Evolutionary conservation across 2,888 invertebrate species (phyloP), one percentile per base, ranked within the genome.

Genomic region (Pammene aurita): DNA sequence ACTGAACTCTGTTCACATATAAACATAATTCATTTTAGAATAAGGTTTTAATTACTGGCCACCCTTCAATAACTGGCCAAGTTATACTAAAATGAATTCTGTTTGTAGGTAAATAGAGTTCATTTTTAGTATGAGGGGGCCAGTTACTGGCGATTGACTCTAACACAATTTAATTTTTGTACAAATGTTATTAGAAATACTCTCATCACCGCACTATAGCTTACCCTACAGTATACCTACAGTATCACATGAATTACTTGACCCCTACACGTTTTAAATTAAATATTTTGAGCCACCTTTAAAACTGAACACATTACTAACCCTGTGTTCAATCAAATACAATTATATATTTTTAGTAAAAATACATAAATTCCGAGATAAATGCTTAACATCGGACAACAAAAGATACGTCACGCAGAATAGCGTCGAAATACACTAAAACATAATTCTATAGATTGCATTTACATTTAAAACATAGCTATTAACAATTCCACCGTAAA

Each of bases 291-390:
- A 69, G 69, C 69, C 69, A 56, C 58, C 14, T 58, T 48, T 60
- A 48, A 58, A 35, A 18, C 38, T 84, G 88, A 87, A 88, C 88
- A 89, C 85, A 82, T 80, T 13, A 7, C 69, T 68, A 74, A 83
- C 84, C 86, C 86, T 85, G 85, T 82, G 85, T 84, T 82, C 83
- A 72, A 72, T 82, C 83, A 72, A 72, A 73, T 63, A 58, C 38
- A 63, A 61, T 60, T 61, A 62, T 50, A 67, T 44, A 54, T 60
- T 60, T 54, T 54, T 61, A 71, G 67, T 48, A 58, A 66, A 44
- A 34, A 66, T 66, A 67, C 18, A 35, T 50, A 64, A 46, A 64
- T 52, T 63, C 57, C 67, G 67, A 68, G 50, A 57, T 68, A 68
- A 68, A 68, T 63, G 67, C 63, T 57, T 62, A 64, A 73, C 55